Conservation (phyloP, 2,797 vertebrate species). For the Caiman crocodilus region DNA sequence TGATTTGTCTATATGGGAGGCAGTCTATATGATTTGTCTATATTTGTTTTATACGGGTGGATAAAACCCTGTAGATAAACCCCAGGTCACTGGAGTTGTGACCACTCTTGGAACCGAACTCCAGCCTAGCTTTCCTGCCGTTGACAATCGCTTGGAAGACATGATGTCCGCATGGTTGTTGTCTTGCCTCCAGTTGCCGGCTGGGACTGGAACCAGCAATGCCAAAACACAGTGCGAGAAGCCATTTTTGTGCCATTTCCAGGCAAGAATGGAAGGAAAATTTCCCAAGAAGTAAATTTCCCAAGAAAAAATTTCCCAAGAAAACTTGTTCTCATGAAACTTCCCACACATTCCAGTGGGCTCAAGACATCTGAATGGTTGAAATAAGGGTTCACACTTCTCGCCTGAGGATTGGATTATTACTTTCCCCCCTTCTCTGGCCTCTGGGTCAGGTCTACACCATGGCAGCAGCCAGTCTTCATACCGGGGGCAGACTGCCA, state of each 20-base stretch:
- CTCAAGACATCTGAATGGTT: not conserved
- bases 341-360: not conserved
- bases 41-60: too few species aligned
- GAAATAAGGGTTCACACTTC: not conserved
- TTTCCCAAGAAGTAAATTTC: not conserved
- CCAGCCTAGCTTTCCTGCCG: slow-evolving; percentile 45
- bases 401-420: not conserved
- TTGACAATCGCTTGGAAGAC: slow-evolving; percentile 1
- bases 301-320: not conserved
- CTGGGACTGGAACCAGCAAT: not conserved
- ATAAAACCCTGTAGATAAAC: not conserved
- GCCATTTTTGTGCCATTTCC: not conserved
- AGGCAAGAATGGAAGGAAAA: not conserved
- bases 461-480: too few species aligned
- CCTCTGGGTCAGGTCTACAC: too few species aligned
- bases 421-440: not conserved
- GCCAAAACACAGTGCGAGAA: not conserved
- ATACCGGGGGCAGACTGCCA: too few species aligned
- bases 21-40: too few species aligned
- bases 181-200: not conserved
- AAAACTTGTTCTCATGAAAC: not conserved
- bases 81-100: slow-evolving; percentile 1
- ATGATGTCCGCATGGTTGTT: slow-evolving; percentile 32
- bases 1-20: not conserved
- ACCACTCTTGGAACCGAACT: not conserved